Percentiles rank a stretch among this genome's conserved stretches.
Conservation (phyloP, 2,113 vertebrate genomes). For the Xiphorhynchus elegans region DNA sequence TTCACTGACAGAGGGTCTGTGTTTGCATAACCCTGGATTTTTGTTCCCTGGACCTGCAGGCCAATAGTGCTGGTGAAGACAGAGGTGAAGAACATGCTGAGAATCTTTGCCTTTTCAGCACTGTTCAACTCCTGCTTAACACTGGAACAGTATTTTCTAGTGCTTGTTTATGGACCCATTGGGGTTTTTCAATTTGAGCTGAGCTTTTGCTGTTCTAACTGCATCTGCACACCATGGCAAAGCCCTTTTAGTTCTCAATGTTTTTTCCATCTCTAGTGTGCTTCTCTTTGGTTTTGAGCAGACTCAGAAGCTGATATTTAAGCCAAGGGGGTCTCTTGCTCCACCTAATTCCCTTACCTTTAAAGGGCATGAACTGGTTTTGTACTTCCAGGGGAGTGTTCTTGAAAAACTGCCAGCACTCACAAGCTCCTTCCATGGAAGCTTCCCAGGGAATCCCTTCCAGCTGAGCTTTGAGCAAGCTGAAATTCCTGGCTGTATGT, state of each 20-base stretch:
- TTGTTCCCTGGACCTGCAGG: not conserved
- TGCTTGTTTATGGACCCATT: rapidly evolving
- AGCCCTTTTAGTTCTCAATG: not conserved
- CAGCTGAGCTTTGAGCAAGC: rapidly evolving
- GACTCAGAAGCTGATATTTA: not conserved
- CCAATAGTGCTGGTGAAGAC: not conserved
- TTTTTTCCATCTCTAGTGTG: not conserved
- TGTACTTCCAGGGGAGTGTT: not conserved
- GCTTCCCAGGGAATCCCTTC: not conserved
- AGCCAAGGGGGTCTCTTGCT: not conserved
- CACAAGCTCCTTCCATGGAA: not conserved
- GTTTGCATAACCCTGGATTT: not conserved
- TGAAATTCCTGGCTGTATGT: not conserved
- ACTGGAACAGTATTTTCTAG: not conserved
- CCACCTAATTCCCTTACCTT: not conserved
- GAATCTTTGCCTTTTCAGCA: not conserved
- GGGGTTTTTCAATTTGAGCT: not conserved
- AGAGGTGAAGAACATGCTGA: not conserved
- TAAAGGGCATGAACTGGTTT: not conserved
- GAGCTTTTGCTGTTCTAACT: not conserved
- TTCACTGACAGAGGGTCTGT: not conserved
- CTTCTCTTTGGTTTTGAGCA: not conserved
- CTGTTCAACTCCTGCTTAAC: not conserved
- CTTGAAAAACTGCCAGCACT: not conserved
- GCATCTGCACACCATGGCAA: not conserved